phyloP scores from a whole-genome alignment of 2,888 invertebrate genomes.

The Nudaria mundana region DNA sequence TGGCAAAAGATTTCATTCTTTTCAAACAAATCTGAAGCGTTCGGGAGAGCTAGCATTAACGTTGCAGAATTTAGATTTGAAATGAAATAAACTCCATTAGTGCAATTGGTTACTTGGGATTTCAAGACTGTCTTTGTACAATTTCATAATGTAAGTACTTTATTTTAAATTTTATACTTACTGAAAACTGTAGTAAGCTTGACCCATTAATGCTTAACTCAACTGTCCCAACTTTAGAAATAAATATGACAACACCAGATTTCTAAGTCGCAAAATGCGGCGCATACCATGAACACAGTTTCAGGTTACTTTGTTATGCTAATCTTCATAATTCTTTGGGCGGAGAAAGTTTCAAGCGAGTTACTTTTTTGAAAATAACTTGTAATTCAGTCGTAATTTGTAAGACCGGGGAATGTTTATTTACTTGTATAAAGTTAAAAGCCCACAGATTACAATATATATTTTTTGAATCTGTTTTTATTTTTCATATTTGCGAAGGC shows the following conservation, averaged over 20 bases:
- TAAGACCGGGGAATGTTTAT: conserved; percentile 57
- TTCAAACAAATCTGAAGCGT: conserved; percentile 34
- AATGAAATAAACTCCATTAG: conserved; percentile 75
- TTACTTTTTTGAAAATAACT: conserved; percentile 76
- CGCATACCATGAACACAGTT: conserved; percentile 70
- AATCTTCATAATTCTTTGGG: conserved; percentile 78
- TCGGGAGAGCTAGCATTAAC: conserved; percentile 29
- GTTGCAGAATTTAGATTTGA: conserved; percentile 39
- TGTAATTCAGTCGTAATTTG: conserved; percentile 75
- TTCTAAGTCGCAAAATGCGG: conserved; percentile 57
- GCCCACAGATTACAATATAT: conserved; percentile 18
- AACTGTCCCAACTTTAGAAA: conserved; percentile 25
- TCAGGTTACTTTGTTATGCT: conserved; percentile 78
- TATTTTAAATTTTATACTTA: conserved; percentile 1
- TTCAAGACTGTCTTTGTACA: conserved; percentile 44
- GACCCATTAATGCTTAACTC: conserved; percentile 15
- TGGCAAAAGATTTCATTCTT: conserved; percentile 26
- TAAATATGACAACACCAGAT: conserved; percentile 45
- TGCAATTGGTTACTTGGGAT: conserved; percentile 63
- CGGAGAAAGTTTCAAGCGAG: conserved; percentile 65
- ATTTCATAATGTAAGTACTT: conserved; percentile 3
- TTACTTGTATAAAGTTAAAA: conserved; percentile 37
- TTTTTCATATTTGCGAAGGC: not conserved
- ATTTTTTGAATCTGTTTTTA: conserved; percentile 12
- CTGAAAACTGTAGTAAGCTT: conserved; percentile 15